Conservation (phyloP, 2,113 vertebrate genomes). For the Planiliza haematocheilus region DNA sequence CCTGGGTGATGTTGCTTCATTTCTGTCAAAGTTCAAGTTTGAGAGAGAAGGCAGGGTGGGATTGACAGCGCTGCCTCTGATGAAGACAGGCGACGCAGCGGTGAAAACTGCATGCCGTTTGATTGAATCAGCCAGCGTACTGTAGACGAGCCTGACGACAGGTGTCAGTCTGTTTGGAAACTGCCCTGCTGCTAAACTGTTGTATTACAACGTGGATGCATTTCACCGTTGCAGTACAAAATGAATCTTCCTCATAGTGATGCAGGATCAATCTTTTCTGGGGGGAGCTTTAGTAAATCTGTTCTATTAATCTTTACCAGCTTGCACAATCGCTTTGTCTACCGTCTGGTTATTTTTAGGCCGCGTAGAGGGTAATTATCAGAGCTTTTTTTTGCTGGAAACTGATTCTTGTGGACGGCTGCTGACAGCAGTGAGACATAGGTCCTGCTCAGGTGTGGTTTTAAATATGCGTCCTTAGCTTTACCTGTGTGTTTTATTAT, state of each 20-base stretch:
- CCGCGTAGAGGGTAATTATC: too few relatives aligned
- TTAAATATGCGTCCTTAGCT: neutral
- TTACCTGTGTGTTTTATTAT: too few relatives aligned
- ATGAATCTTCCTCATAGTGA: too few relatives aligned
- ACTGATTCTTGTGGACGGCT: neutral
- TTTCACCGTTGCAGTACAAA: conserved; percentile 8
- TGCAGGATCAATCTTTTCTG: neutral
- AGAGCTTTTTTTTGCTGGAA: too few relatives aligned
- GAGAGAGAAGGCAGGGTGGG: neutral
- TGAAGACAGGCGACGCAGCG: conserved; percentile 33
- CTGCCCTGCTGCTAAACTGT: neutral
- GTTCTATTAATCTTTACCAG: neutral
- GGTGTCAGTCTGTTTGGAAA: conserved; percentile 1
- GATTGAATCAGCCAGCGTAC: neutral
- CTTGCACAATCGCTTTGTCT: neutral
- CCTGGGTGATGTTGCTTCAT: neutral
- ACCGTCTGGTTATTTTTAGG: neutral
- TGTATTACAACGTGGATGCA: neutral
- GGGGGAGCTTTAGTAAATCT: neutral
- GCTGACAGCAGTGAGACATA: conserved; percentile 8
- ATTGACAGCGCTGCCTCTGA: conserved; percentile 5
- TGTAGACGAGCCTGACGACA: conserved; percentile 1
- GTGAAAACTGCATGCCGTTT: conserved; percentile 36
- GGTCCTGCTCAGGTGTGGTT: too few relatives aligned
- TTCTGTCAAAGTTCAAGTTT: neutral